Evolutionary conservation across 2,113 vertebrate species (phyloP).

Genomic region (Steatornis caripensis): DNA sequence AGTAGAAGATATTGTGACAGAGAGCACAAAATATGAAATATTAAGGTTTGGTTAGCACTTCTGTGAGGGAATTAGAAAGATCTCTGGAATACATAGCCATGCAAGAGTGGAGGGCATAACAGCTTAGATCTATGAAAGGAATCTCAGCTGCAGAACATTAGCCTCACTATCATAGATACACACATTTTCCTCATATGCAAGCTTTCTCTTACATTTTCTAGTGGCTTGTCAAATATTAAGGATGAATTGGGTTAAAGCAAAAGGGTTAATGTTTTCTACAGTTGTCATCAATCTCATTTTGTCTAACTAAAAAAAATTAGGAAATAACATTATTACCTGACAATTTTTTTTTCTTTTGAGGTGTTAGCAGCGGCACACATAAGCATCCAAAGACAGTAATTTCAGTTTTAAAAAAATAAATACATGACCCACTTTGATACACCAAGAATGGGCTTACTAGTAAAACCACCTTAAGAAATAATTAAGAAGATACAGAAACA

Average conservation of each 20-base stretch:
- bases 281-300: not conserved
- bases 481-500: not conserved
- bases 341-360: not conserved
- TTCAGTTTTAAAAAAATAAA: not conserved
- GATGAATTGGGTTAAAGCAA: not conserved
- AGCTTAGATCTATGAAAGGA: not conserved
- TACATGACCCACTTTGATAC: not conserved
- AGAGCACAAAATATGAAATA: not conserved
- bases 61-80: not conserved
- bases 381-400: not conserved
- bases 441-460: not conserved
- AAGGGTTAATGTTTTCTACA: not conserved
- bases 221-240: not conserved
- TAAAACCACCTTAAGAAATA: not conserved
- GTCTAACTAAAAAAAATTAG: not conserved
- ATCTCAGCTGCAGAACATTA: not conserved
- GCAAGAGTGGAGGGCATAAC: not conserved
- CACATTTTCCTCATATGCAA: not conserved
- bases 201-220: not conserved
- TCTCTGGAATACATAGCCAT: not conserved
- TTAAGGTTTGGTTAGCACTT: not conserved
- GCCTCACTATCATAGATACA: not conserved
- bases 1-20: not conserved
- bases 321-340: not conserved
- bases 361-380: not conserved